Conservation (phyloP, 2,888 invertebrate species). For the Pantelozetes paolii region DNA sequence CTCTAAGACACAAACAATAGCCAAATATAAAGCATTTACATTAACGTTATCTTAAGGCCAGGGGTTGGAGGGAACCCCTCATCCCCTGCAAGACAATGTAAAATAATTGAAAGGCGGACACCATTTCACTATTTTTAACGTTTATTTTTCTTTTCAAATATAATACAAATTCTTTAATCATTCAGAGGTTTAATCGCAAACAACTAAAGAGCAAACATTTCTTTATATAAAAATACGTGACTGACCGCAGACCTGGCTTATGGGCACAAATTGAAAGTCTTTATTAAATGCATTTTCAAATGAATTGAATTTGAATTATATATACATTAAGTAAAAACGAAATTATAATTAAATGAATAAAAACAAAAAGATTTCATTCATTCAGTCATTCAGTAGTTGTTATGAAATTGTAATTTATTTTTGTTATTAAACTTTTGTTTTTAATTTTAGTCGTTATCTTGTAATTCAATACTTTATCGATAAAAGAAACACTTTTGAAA, state of each 20-base stretch:
- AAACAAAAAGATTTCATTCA: too few species aligned
- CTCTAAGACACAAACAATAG: constrained; percentile 26
- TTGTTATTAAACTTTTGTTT: too few species aligned
- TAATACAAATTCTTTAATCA: not conserved
- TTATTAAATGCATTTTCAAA: not conserved
- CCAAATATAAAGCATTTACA: constrained; percentile 3
- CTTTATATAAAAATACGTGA: not conserved
- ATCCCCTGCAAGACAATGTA: not conserved
- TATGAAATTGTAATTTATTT: too few species aligned
- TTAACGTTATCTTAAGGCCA: constrained; percentile 4
- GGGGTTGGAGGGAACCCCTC: not conserved
- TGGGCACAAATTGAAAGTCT: not conserved
- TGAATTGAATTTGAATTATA: not conserved
- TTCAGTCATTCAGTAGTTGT: too few species aligned
- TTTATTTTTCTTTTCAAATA: constrained; percentile 32
- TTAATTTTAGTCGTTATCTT: too few species aligned
- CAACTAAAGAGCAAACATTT: not conserved
- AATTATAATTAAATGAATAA: too few species aligned
- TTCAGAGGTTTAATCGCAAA: not conserved
- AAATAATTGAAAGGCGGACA: constrained; percentile 36
- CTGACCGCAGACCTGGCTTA: not conserved
- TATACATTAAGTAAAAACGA: not conserved
- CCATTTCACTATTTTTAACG: constrained; percentile 21
- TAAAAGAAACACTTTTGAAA: too few species aligned
- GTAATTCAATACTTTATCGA: too few species aligned